Percentiles rank a stretch among this genome's conserved stretches.
Evolutionary conservation across 2,113 vertebrate species (phyloP).

Genomic region (Prunella himalayana): DNA sequence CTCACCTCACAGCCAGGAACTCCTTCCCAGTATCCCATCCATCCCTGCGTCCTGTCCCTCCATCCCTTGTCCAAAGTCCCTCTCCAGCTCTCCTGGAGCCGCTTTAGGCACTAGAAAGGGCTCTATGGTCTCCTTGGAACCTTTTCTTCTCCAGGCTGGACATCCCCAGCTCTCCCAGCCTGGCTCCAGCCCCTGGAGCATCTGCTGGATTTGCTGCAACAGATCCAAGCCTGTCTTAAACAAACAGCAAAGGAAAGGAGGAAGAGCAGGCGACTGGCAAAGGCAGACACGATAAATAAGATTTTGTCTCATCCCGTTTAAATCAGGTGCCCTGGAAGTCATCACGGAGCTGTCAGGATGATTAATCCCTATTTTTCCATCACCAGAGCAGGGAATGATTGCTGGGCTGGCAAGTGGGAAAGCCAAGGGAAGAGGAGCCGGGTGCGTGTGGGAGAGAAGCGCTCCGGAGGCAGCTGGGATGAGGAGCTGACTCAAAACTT

Average conservation of each 20-base stretch:
- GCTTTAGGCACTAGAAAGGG: rapidly evolving
- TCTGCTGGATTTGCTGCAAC: background rate
- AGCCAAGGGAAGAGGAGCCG: background rate
- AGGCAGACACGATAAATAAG: background rate
- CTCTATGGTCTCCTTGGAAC: rapidly evolving
- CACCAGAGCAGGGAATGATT: background rate
- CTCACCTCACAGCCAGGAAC: rapidly evolving
- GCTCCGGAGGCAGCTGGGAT: background rate
- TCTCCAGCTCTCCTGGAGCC: background rate
- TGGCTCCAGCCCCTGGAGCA: background rate
- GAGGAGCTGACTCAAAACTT: slow-evolving; percentile 26
- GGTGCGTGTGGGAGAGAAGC: background rate
- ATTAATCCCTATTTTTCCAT: background rate
- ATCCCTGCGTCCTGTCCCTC: background rate
- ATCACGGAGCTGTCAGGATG: background rate
- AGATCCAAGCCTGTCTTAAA: background rate
- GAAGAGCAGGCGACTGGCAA: background rate
- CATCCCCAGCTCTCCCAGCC: background rate
- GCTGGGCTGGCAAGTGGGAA: background rate
- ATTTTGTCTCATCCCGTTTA: background rate
- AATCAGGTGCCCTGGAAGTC: background rate
- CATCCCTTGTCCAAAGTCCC: rapidly evolving
- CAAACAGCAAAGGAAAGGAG: background rate
- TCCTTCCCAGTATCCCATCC: background rate
- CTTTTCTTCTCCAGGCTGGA: background rate